Conservation (phyloP, 2,888 invertebrate species). For the Nomada goodeniana region DNA sequence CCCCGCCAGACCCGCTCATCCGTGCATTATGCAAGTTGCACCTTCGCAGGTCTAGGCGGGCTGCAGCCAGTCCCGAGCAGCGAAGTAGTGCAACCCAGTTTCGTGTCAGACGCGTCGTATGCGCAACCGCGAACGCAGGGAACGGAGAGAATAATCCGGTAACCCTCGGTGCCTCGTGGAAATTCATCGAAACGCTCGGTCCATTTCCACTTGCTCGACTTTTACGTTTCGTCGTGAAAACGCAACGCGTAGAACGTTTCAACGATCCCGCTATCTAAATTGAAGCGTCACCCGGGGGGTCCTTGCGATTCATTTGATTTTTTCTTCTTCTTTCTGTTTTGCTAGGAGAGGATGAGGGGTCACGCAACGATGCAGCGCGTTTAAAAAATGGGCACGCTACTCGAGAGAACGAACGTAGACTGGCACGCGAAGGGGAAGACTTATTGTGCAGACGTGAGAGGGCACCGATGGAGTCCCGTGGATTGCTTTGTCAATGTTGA, state of each 20-base stretch:
- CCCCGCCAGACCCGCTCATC: slow-evolving; percentile 5
- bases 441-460: not conserved
- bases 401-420: not conserved
- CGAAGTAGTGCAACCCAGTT: slow-evolving; percentile 79
- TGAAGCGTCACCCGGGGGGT: not conserved
- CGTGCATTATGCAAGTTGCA: slow-evolving; percentile 47
- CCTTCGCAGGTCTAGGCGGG: slow-evolving; percentile 18
- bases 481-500: slow-evolving; percentile 1
- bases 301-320: not conserved
- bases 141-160: slow-evolving; percentile 46
- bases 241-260: not conserved
- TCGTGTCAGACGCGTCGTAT: slow-evolving; percentile 74
- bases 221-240: not conserved
- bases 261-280: not conserved
- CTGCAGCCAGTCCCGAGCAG: slow-evolving; percentile 23
- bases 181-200: slow-evolving; percentile 59
- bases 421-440: not conserved
- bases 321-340: not conserved
- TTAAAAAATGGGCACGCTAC: not conserved
- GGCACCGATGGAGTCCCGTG: not conserved
- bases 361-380: not conserved
- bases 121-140: slow-evolving; percentile 46
- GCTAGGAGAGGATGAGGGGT: slow-evolving; percentile 5
- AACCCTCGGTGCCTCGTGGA: slow-evolving; percentile 50
- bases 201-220: slow-evolving; percentile 35